A percentile compares a stretch with the other conserved stretches of the same genome.
Evolutionary conservation across 2,888 invertebrate species (phyloP).

Genomic region (Lagria hirta): DNA sequence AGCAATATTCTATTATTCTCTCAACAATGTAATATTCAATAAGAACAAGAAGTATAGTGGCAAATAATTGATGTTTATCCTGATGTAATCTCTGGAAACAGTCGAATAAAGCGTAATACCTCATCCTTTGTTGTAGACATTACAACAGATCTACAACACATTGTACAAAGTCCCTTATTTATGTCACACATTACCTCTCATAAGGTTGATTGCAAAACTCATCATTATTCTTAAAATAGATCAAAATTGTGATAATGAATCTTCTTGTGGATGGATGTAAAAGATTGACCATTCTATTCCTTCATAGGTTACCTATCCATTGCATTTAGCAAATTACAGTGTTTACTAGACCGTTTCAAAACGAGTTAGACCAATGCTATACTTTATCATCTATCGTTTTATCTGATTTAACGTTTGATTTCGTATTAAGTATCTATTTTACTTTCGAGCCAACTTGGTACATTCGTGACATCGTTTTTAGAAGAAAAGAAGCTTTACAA

Average conservation of each 20-base stretch:
- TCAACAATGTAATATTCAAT: no score
- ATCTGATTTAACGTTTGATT: constrained; percentile 22
- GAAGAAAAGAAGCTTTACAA: no score
- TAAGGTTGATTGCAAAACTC: constrained; percentile 15
- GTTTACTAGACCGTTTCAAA: constrained; percentile 37
- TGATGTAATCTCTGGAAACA: constrained; percentile 10
- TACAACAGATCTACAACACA: constrained; percentile 5
- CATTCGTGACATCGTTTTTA: no score
- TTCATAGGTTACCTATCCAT: constrained; percentile 25
- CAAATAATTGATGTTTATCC: constrained; percentile 5
- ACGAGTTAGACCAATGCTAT: constrained; percentile 33
- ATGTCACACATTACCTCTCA: constrained; percentile 15
- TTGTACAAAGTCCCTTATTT: constrained; percentile 8
- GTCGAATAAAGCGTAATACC: constrained; percentile 16
- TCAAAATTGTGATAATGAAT: constrained; percentile 12
- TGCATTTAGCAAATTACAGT: constrained; percentile 36
- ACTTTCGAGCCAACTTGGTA: no score
- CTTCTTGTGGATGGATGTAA: constrained; percentile 4
- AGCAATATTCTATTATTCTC: no score
- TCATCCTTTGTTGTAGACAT: constrained; percentile 13
- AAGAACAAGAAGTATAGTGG: background rate
- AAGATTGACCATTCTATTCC: constrained; percentile 16
- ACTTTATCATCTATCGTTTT: constrained; percentile 29
- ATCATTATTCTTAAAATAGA: no score
- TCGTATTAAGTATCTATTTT: constrained; percentile 21